Conservation (phyloP, 2,797 vertebrate genomes). For the Monodelphis domestica region DNA sequence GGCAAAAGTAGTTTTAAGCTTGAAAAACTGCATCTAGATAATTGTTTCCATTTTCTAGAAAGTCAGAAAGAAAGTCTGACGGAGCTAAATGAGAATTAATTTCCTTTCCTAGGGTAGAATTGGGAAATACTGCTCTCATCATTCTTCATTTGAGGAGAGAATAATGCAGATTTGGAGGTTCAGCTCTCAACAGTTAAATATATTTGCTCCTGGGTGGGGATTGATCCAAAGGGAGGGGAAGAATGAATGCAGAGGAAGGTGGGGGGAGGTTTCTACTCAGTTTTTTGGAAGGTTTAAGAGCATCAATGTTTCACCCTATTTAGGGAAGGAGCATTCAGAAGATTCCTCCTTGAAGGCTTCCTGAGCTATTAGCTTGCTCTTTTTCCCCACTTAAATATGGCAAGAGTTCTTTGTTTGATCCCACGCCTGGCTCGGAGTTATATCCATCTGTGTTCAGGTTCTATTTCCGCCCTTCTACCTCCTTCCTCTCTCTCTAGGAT, state of each 20-base stretch:
- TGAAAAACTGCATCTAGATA: constrained; percentile 6
- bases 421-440: not conserved
- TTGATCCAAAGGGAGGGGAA: not conserved
- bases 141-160: not conserved
- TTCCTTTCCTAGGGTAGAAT: not conserved
- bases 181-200: not conserved
- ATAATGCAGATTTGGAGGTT: not conserved
- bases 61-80: not conserved
- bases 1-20: constrained; percentile 9
- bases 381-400: not conserved
- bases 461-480: not conserved
- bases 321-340: not conserved
- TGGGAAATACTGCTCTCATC: not conserved
- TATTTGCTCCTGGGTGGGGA: not conserved
- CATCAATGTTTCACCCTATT: not conserved
- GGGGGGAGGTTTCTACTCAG: not conserved
- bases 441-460: not conserved
- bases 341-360: not conserved
- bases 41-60: constrained; percentile 39
- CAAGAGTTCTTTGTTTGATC: not conserved
- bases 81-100: not conserved
- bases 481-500: not conserved
- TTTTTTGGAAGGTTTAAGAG: not conserved
- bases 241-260: not conserved
- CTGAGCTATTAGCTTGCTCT: not conserved